These are phyloP conservation scores for Netelia melanura DNA, from an alignment of 2,888 invertebrate species.

Conservation along the genomic window DNA sequence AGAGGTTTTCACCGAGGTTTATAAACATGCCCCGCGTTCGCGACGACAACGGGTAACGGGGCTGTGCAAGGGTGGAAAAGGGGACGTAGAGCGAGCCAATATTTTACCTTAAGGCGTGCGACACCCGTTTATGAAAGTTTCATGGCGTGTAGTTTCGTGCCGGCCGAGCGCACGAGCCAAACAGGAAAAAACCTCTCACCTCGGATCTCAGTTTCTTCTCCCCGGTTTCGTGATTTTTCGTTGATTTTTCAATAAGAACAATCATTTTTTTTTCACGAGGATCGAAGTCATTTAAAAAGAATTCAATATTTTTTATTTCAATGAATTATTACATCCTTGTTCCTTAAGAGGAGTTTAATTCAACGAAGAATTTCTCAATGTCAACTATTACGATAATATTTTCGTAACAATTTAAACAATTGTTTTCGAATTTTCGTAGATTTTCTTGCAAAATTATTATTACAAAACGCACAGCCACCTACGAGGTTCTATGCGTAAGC, in stretches of 20 bases:
- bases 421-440: too few species aligned
- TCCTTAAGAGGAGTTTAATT: too few species aligned
- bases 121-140: conserved; percentile 80
- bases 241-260: neutral
- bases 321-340: too few species aligned
- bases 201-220: neutral
- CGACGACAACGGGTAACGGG: conserved; percentile 54
- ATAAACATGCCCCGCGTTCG: conserved; percentile 73
- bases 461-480: too few species aligned
- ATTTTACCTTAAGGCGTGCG: conserved; percentile 78
- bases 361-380: too few species aligned
- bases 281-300: too few species aligned
- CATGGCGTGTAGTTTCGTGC: conserved; percentile 69
- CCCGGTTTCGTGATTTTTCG: neutral
- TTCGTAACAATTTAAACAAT: too few species aligned
- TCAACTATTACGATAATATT: too few species aligned
- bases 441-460: too few species aligned
- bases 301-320: too few species aligned
- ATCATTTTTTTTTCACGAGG: too few species aligned
- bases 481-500: too few species aligned
- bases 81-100: conserved; percentile 70
- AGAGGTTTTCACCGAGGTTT: conserved; percentile 68
- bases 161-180: conserved; percentile 1
- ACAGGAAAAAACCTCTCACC: neutral
- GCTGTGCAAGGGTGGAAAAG: conserved; percentile 19